Evolutionary conservation across 2,797 vertebrate genomes (phyloP), one percentile per base, ranked within the genome.

Genomic region (Myripristis murdjan): DNA sequence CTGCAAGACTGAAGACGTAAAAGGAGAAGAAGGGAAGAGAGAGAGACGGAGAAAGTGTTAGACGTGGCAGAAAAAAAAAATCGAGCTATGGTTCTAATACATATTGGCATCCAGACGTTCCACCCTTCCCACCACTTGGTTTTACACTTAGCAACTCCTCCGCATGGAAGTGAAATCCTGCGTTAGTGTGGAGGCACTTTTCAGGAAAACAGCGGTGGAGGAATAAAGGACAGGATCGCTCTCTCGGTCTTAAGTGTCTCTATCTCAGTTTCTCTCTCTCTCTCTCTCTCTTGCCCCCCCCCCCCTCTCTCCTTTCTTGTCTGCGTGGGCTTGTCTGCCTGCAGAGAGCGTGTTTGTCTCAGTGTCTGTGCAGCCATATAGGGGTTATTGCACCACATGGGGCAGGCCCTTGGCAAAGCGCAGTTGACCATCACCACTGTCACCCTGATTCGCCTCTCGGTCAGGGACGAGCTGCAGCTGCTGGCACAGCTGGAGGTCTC

Each of bases 401-500:
- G 71, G 61, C n/a, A 1, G 68, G 69, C 70, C 55, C 24, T 55
- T 0, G 26, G 66, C 60, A 56, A 12, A 83, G 75, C 35, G 20
- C 77, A 77, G 65, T 59, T 78, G 66, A 77, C 73, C 54, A n/a
- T 35, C 70, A 16, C 60, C 2, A 9, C 73, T 28, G 64, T 89
- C 72, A 52, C 80, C 75, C 75, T 24, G 10, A 68, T 72, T 75
- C 75, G 70, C 64, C 69, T 68, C 9, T 44, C 73, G 83, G 72
- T 74, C 9, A 46, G 70, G 75, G 79, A 85, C 28, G 24, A 75
- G 79, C 78, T 76, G 75, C 86, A 89, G 89, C 91, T 91, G 89
- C 82, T 73, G 84, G 79, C 91, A 91, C 90, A 91, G 91, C 91
- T 94, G 92, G 91, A 88, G 73, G 70, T 83, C 89, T 91, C 73